Evolutionary conservation across 2,888 invertebrate genomes (phyloP).

Genomic region (Leptinotarsa peninsularis): DNA sequence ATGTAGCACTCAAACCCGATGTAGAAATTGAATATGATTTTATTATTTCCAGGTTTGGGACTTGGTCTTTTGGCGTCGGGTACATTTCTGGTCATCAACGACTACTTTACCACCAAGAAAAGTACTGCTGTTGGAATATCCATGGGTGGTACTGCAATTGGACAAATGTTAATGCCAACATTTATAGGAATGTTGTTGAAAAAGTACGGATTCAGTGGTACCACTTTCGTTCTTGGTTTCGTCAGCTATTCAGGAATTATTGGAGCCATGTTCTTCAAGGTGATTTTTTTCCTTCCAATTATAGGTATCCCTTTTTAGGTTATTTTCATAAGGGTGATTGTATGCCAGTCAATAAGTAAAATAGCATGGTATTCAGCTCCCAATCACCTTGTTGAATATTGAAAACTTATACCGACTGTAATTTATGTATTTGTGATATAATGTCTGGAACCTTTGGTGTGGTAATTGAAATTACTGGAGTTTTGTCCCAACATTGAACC

Average conservation of each 20-base stretch:
- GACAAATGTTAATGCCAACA: slow-evolving; percentile 81
- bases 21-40: too few species aligned
- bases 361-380: too few species aligned
- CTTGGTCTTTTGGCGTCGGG: slow-evolving; percentile 79
- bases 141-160: slow-evolving; percentile 81
- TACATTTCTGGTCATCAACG: slow-evolving; percentile 78
- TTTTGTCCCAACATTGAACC: too few species aligned
- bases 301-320: too few species aligned
- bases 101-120: slow-evolving; percentile 76
- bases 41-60: slow-evolving; percentile 70
- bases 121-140: slow-evolving; percentile 81
- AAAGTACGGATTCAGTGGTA: slow-evolving; percentile 74
- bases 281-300: slow-evolving; percentile 58
- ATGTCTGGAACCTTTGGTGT: too few species aligned
- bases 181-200: slow-evolving; percentile 75
- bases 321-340: too few species aligned
- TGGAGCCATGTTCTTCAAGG: slow-evolving; percentile 66
- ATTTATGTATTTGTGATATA: too few species aligned
- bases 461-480: too few species aligned
- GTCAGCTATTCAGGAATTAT: slow-evolving; percentile 73
- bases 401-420: too few species aligned
- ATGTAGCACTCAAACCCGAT: too few species aligned
- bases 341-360: too few species aligned
- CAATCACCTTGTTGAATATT: too few species aligned
- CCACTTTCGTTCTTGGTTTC: slow-evolving; percentile 74